phyloP scores from a whole-genome alignment of 2,888 invertebrate genomes.

The Eilema sororculum region DNA sequence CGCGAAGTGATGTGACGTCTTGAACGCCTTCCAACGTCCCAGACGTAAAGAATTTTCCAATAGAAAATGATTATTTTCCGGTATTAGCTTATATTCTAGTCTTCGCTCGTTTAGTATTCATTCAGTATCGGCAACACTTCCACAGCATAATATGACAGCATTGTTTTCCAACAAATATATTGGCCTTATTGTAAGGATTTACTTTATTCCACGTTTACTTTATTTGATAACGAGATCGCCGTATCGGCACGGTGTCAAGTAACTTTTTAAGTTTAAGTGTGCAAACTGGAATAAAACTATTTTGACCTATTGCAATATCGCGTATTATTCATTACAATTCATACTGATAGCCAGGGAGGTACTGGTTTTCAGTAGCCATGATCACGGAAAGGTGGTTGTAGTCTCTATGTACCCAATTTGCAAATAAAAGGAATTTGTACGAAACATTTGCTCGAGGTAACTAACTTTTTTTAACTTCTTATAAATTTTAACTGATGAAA shows the following conservation, averaged over 20 bases:
- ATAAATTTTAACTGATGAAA: no score
- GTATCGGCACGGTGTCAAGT: not conserved
- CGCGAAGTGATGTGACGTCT: conserved; percentile 75
- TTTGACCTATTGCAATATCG: not conserved
- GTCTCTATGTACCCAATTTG: no score
- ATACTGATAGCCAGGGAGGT: no score
- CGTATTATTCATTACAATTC: no score
- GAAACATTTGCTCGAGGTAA: no score
- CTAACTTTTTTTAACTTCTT: no score
- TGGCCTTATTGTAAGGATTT: conserved; percentile 36
- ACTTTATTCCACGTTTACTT: conserved; percentile 14
- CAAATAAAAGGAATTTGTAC: no score
- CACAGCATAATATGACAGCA: conserved; percentile 22
- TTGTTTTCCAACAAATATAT: conserved; percentile 35
- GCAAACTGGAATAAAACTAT: not conserved
- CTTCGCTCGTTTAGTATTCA: conserved; percentile 54
- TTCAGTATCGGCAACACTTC: conserved; percentile 42
- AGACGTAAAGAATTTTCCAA: conserved; percentile 74
- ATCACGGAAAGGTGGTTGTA: no score
- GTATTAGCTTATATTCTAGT: conserved; percentile 55
- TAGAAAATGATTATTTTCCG: conserved; percentile 69
- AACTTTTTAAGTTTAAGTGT: not conserved
- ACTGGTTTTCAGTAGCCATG: no score
- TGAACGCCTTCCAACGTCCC: conserved; percentile 65
- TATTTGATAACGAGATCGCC: conserved; percentile 1